phyloP scores from a whole-genome alignment of 2,113 vertebrate species.

The Caracal caracal region DNA sequence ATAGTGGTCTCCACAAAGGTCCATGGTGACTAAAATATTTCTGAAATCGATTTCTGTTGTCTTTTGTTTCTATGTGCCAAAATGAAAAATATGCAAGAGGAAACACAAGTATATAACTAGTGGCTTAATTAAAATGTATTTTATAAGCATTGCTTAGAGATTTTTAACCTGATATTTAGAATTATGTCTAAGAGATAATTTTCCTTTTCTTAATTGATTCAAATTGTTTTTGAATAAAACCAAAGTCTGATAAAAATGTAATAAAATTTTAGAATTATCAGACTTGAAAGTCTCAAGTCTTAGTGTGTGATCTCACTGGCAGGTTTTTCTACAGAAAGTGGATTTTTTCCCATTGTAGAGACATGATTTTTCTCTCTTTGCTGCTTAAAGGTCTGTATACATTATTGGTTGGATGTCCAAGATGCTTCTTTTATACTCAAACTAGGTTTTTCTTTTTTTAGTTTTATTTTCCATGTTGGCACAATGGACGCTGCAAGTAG shows the following conservation, averaged over 20 bases:
- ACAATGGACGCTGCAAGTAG: background rate
- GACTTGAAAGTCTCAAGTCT: background rate
- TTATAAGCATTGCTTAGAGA: background rate
- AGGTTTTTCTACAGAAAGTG: background rate
- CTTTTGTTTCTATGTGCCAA: background rate
- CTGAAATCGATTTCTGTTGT: background rate
- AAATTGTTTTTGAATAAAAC: conserved; percentile 43
- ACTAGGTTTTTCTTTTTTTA: conserved; percentile 24
- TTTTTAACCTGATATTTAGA: conserved; percentile 31
- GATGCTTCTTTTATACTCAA: background rate
- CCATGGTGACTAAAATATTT: background rate
- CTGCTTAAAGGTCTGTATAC: background rate
- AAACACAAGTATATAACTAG: conserved; percentile 26
- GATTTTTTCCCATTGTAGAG: background rate
- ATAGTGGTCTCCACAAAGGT: background rate
- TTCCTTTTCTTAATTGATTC: conserved; percentile 19
- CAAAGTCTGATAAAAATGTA: background rate
- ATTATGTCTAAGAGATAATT: background rate
- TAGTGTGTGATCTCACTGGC: background rate
- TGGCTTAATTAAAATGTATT: conserved; percentile 35
- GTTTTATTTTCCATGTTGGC: conserved; percentile 4
- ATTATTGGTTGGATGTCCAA: background rate
- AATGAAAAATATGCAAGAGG: background rate
- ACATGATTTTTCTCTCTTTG: background rate
- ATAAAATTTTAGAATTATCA: background rate